Evolutionary conservation across 1,140 invertebrate species (phyloP), one percentile per base, ranked within the genome.

Genomic region (Lycorma delicatula): DNA sequence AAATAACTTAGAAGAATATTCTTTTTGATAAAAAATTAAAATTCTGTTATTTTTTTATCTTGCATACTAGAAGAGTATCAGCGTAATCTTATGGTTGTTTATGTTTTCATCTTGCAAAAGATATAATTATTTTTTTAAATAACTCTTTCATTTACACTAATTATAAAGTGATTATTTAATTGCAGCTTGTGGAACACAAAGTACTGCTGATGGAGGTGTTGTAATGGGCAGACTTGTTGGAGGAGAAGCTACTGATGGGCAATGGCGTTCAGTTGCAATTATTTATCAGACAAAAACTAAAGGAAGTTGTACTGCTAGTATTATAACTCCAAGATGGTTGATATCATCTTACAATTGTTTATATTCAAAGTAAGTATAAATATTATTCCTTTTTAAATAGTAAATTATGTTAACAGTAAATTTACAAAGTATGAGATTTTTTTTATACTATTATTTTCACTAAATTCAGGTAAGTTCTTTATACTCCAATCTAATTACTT

Each of bases 291-390:
- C 71, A 9, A 76, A 75, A 65, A 68, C 68, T 44, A 75, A 78
- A 29, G 69, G 74, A 25, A 72, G 75, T 58, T 82, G 80, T 60
- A 81, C 81, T 5, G 76, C 78, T 5, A 80, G 75, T 54, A 67
- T 82, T n/a, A 61, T 83, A 18, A 72, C 77, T 41, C 79, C 80
- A 2, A 72, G 73, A 62, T 79, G 81, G 73, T 72, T 75, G 16
- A 64, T 82, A 29, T 75, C 79, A 6, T 79, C 79, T 62, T 80
- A 79, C 59, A 78, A 76, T 1, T 83, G 81, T 54, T 70, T 81
- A 46, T 64, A 74, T 58, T 58, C 57, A 2, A 75, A 68, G 76
- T 78, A 67, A 58, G 58, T 63, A 49, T n/a, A n/a, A n/a, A n/a
- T n/a, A n/a, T n/a, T n/a, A n/a, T n/a, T n/a, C n/a, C n/a, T n/a